A percentile compares a stretch with the other conserved stretches of the same genome.
phyloP scores from a whole-genome alignment of 2,888 invertebrate species.

The Scelioninae gen. 2 region DNA sequence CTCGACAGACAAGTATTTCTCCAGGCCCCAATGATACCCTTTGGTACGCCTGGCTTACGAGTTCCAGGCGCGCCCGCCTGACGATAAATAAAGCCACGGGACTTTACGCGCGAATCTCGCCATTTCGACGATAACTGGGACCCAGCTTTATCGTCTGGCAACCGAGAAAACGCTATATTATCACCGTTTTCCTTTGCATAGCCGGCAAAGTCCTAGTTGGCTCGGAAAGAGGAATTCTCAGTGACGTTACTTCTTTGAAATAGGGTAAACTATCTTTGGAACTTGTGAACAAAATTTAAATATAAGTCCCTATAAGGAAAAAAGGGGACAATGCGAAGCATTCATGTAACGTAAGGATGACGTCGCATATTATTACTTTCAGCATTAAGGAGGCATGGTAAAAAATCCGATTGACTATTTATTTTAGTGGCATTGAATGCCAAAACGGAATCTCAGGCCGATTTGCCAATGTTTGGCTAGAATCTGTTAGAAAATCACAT shows the following conservation, averaged over 20 bases:
- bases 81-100: slow-evolving; percentile 71
- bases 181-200: slow-evolving; percentile 22
- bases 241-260: not conserved
- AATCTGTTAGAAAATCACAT: no score
- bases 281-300: no score
- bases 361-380: no score
- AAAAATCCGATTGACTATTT: no score
- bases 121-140: slow-evolving; percentile 63
- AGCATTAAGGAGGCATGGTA: no score
- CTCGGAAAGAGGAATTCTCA: not conserved
- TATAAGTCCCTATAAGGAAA: no score
- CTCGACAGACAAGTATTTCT: slow-evolving; percentile 66
- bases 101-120: slow-evolving; percentile 68
- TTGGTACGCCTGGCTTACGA: slow-evolving; percentile 48
- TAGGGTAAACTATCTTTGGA: no score
- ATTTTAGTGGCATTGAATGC: no score
- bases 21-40: slow-evolving; percentile 55
- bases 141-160: slow-evolving; percentile 53
- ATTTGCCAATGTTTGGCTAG: no score
- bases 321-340: no score
- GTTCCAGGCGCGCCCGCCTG: slow-evolving; percentile 58
- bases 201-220: not conserved
- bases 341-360: no score
- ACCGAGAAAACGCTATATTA: slow-evolving; percentile 49
- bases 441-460: no score